Percentiles rank a stretch among this genome's conserved stretches.
Evolutionary conservation across 2,797 vertebrate species (phyloP).

Genomic region (Propithecus deckenii): DNA sequence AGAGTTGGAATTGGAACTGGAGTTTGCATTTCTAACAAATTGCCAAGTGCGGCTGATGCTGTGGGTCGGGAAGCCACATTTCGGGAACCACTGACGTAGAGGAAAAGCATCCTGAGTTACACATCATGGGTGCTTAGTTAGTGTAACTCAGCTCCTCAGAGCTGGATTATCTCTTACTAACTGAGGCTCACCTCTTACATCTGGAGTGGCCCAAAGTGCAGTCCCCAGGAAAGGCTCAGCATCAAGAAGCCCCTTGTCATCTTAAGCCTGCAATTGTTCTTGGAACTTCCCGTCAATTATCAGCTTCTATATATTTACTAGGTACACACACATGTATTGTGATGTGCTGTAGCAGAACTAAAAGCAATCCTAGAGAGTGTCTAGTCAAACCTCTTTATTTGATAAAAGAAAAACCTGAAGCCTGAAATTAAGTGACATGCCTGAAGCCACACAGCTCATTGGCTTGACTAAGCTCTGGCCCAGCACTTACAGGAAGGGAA

Average conservation of each 20-base stretch:
- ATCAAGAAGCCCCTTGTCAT: not conserved
- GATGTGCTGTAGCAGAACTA: not conserved
- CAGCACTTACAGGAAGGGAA: not conserved
- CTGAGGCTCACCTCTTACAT: not conserved
- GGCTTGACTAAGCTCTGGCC: not conserved
- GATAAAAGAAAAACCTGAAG: not conserved
- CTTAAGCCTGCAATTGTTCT: not conserved
- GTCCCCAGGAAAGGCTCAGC: not conserved
- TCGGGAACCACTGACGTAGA: not conserved
- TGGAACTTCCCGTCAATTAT: not conserved
- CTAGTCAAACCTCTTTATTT: not conserved
- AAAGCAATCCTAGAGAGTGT: not conserved
- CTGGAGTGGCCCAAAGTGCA: not conserved
- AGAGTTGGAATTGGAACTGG: not conserved
- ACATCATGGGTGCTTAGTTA: too few relatives aligned
- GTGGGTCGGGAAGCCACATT: not conserved
- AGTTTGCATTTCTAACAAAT: not conserved
- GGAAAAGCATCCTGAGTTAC: not conserved
- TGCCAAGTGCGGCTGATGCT: not conserved
- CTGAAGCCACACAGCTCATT: not conserved
- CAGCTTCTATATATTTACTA: not conserved
- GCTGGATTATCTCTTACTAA: not conserved
- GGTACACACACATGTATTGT: not conserved
- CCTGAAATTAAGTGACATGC: not conserved
- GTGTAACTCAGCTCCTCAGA: not conserved